phyloP scores from a whole-genome alignment of 1,140 invertebrate genomes.

The Luehdorfia chinensis region DNA sequence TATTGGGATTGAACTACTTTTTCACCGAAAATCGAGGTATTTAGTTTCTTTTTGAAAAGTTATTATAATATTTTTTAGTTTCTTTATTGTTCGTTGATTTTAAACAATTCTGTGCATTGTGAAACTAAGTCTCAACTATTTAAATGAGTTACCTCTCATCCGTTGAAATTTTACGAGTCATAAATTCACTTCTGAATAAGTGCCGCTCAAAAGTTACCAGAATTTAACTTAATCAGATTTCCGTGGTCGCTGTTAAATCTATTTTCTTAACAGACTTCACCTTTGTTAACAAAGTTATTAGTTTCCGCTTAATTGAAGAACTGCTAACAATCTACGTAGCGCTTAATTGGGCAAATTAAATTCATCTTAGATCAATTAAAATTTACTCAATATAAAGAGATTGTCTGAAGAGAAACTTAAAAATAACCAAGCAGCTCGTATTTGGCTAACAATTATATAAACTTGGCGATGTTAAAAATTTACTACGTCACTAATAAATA shows the following conservation, averaged over 20 bases:
- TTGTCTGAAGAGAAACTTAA: conserved; percentile 1
- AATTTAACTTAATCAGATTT: conserved; percentile 67
- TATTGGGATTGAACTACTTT: background rate
- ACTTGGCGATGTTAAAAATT: too few relatives aligned
- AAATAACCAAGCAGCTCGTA: conserved; percentile 1
- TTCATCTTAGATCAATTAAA: conserved; percentile 22
- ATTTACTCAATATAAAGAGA: conserved; percentile 6
- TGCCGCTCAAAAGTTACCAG: conserved; percentile 61
- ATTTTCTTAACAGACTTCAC: conserved; percentile 60
- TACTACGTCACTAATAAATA: conserved; percentile 11
- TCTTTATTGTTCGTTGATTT: too few relatives aligned
- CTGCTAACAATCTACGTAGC: conserved; percentile 38
- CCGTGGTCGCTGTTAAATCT: conserved; percentile 53
- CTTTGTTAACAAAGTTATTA: conserved; percentile 55
- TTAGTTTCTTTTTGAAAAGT: too few relatives aligned
- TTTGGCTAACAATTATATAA: conserved; percentile 3
- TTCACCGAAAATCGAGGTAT: conserved; percentile 1
- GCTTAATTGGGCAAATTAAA: conserved; percentile 28
- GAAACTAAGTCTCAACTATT: conserved; percentile 22
- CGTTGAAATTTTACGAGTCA: conserved; percentile 52
- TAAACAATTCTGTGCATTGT: too few relatives aligned
- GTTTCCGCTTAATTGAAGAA: conserved; percentile 49
- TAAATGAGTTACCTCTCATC: conserved; percentile 37
- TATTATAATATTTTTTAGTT: too few relatives aligned
- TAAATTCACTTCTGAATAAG: conserved; percentile 50